These are phyloP conservation scores for Phylloscopus trochilus DNA, from an alignment of 2,113 vertebrate genomes.

Conservation along the genomic window DNA sequence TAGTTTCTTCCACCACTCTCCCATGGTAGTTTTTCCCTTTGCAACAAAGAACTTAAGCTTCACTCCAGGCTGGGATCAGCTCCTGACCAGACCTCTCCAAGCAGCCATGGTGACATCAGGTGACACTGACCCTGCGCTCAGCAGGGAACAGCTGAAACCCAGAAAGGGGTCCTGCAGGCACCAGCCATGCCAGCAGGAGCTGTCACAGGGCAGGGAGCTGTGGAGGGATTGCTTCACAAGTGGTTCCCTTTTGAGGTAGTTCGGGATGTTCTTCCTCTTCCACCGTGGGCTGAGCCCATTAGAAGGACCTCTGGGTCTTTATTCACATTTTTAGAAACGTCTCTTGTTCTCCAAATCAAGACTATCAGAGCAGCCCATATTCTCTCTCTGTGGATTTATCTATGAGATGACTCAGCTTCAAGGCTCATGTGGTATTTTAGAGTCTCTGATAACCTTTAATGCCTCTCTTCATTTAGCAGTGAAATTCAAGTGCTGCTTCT, in stretches of 20 bases:
- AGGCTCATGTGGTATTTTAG: background rate
- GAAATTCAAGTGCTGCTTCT: background rate
- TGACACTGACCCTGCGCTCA: background rate
- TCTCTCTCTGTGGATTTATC: background rate
- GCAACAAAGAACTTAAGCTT: background rate
- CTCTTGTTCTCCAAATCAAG: background rate
- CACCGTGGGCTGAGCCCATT: accelerated
- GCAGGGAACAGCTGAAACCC: background rate
- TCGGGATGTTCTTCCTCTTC: background rate
- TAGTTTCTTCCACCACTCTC: background rate
- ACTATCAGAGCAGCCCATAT: background rate
- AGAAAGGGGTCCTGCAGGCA: background rate
- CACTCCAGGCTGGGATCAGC: background rate
- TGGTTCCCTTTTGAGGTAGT: background rate
- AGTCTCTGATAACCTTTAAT: background rate
- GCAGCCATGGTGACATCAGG: background rate
- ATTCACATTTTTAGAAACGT: background rate
- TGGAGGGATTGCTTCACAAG: background rate
- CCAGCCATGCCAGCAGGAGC: background rate
- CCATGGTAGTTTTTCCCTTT: background rate
- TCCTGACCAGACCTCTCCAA: background rate
- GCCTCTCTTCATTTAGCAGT: background rate
- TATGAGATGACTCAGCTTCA: background rate
- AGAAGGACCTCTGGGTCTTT: background rate
- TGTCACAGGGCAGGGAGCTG: background rate